Conservation (phyloP, 2,888 invertebrate genomes). For the Clusia tigrina region DNA sequence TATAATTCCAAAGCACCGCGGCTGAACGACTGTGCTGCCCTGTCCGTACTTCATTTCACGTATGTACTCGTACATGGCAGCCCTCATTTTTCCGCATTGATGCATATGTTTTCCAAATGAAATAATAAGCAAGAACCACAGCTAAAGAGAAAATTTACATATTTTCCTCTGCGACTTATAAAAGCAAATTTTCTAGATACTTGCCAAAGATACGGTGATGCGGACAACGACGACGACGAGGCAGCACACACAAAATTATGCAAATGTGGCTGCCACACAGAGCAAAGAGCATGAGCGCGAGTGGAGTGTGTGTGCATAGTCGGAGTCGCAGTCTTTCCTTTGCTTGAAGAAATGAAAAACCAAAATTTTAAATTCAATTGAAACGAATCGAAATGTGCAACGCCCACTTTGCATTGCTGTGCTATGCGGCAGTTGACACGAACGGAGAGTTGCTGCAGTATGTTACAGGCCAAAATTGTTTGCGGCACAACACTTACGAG, state of each 20-base stretch:
- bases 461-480: background rate
- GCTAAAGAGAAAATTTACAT: constrained; percentile 1
- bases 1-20: background rate
- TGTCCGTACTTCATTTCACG: background rate
- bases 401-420: constrained; percentile 44
- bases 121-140: background rate
- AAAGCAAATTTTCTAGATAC: background rate
- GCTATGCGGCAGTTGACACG: background rate
- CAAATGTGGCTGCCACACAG: background rate
- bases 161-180: background rate
- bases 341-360: constrained; percentile 15
- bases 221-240: background rate
- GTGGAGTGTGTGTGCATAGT: too few relatives aligned
- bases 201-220: background rate
- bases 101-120: constrained; percentile 1
- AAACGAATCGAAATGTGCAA: constrained; percentile 48
- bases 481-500: background rate
- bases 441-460: too few relatives aligned
- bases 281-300: too few relatives aligned
- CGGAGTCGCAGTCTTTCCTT: background rate
- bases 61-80: background rate
- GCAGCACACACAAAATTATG: background rate
- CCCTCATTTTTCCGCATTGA: background rate
- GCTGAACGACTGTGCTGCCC: background rate
- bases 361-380: constrained; percentile 50